A percentile compares a stretch with the other conserved stretches of the same genome.
These are phyloP conservation scores for Melieria omissa DNA, from an alignment of 2,888 invertebrate genomes.

Conservation along the genomic window DNA sequence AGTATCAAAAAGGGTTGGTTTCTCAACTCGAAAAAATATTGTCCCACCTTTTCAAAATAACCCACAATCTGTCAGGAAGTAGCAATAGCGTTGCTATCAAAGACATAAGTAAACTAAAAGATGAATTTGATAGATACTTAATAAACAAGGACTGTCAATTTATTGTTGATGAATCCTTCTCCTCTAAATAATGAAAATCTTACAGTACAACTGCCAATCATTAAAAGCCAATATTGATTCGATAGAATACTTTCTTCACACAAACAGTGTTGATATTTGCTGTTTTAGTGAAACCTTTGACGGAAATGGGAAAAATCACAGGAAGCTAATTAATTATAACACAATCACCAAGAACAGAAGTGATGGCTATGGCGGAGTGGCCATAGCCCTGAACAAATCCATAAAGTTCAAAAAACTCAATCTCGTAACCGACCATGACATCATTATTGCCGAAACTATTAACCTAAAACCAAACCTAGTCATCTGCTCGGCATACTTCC, in stretches of 20 bases:
- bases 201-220: conserved; percentile 7
- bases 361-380: too few species aligned
- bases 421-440: background rate
- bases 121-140: too few species aligned
- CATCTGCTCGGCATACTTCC: background rate
- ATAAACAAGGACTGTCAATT: too few species aligned
- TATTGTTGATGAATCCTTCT: too few species aligned
- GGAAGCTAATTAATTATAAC: too few species aligned
- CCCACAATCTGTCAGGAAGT: background rate
- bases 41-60: background rate
- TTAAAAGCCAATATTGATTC: background rate
- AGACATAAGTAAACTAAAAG: background rate
- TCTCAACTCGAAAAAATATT: background rate
- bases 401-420: background rate
- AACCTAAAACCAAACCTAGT: too few species aligned
- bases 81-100: background rate
- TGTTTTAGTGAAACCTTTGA: conserved; percentile 1
- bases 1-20: background rate
- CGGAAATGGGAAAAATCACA: conserved; percentile 18
- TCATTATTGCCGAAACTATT: background rate
- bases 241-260: conserved; percentile 35
- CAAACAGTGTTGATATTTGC: conserved; percentile 21
- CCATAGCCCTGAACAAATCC: conserved; percentile 10
- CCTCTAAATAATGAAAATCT: background rate
- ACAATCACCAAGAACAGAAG: too few species aligned